Evolutionary conservation across 1,140 invertebrate species (phyloP).

Genomic region (Heliconius hermathena): DNA sequence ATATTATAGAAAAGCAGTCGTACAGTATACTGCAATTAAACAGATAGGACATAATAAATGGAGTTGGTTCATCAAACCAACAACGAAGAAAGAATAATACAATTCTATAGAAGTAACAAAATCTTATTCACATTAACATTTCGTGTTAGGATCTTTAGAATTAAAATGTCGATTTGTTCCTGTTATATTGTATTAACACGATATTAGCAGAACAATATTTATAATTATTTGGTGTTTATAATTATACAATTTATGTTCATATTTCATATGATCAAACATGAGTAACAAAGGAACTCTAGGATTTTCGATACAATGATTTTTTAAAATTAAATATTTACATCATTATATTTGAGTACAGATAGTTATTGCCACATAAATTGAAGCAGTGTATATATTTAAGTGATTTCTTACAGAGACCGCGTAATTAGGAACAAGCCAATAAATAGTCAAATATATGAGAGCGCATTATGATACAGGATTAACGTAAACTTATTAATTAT

Average conservation of each 20-base stretch:
- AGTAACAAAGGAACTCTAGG: slow-evolving; percentile 3
- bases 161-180: slow-evolving; percentile 5
- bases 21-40: slow-evolving; percentile 46
- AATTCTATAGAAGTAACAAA: slow-evolving; percentile 26
- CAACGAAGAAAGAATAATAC: slow-evolving; percentile 27
- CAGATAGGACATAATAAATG: slow-evolving; percentile 5
- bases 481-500: slow-evolving; percentile 5
- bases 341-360: slow-evolving; percentile 8
- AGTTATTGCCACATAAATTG: neutral
- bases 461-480: neutral
- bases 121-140: slow-evolving; percentile 21
- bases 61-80: slow-evolving; percentile 15
- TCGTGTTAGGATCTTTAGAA: slow-evolving; percentile 15
- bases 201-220: slow-evolving; percentile 4
- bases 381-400: neutral
- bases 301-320: slow-evolving; percentile 9
- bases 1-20: slow-evolving; percentile 45
- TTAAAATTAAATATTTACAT: slow-evolving; percentile 7
- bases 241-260: slow-evolving; percentile 9
- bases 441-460: neutral
- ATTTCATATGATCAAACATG: neutral
- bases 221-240: slow-evolving; percentile 3
- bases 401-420: slow-evolving; percentile 1
- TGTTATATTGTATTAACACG: neutral
- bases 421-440: slow-evolving; percentile 5